These are phyloP conservation scores for Antechinus flavipes DNA, from an alignment of 2,113 vertebrate species.

Conservation along the genomic window DNA sequence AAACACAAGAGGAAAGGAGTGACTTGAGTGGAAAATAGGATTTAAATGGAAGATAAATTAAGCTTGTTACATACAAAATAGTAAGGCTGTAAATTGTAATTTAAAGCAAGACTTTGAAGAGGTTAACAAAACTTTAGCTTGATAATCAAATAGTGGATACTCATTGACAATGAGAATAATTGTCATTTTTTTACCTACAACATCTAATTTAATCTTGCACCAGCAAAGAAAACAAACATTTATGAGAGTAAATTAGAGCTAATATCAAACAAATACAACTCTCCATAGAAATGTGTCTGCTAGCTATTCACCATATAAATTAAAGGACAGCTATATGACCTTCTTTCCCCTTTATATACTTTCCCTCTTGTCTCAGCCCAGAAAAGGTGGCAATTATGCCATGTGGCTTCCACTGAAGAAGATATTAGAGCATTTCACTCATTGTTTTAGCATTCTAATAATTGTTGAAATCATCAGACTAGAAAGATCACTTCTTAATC, in stretches of 20 bases:
- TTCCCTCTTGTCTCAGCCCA: neutral
- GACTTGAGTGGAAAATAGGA: slow-evolving; percentile 32
- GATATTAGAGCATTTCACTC: slow-evolving; percentile 36
- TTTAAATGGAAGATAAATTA: slow-evolving; percentile 47
- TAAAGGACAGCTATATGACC: neutral
- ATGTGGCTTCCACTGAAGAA: slow-evolving; percentile 33
- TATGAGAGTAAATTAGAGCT: slow-evolving; percentile 23
- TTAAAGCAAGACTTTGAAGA: slow-evolving; percentile 42
- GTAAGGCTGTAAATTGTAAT: slow-evolving; percentile 46
- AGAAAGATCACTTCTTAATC: slow-evolving; percentile 8
- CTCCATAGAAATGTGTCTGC: neutral
- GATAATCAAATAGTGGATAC: slow-evolving; percentile 52
- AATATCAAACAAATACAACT: neutral
- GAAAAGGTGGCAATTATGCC: slow-evolving; percentile 27
- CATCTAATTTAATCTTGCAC: neutral
- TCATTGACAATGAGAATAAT: slow-evolving; percentile 35
- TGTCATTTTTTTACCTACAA: slow-evolving; percentile 42
- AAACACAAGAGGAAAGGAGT: neutral
- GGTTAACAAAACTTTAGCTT: slow-evolving; percentile 36
- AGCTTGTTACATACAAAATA: slow-evolving; percentile 44
- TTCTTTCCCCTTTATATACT: neutral
- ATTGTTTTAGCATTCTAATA: slow-evolving; percentile 56
- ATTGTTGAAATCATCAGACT: neutral
- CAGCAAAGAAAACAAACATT: slow-evolving; percentile 16
- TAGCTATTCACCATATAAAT: neutral